Conservation (phyloP, 1,140 invertebrate genomes). For the Brachionus koreanus region DNA sequence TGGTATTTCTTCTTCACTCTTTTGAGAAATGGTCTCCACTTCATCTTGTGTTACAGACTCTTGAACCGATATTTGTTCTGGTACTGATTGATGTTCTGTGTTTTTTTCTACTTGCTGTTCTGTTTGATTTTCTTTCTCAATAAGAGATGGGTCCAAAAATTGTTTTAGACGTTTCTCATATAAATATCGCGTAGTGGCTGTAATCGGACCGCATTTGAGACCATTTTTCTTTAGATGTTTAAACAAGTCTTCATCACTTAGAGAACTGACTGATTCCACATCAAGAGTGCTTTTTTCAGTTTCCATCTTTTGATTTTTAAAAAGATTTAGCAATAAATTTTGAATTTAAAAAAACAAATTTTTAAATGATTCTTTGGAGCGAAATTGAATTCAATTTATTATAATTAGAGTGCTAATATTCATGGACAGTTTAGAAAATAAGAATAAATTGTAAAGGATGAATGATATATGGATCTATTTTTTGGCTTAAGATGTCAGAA, state of each 20-base stretch:
- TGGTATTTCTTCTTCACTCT: background rate
- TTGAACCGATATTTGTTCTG: background rate
- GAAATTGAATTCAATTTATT: background rate
- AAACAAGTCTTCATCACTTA: conserved; percentile 29
- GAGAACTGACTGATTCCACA: background rate
- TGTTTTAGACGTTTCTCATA: conserved; percentile 33
- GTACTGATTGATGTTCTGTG: background rate
- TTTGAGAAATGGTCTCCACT: background rate
- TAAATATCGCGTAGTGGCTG: background rate
- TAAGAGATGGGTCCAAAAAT: background rate
- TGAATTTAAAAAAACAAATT: background rate
- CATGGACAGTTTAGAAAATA: background rate
- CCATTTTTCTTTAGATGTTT: conserved; percentile 11
- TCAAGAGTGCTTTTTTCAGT: background rate
- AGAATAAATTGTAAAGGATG: background rate
- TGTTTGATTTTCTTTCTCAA: background rate
- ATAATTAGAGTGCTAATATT: background rate
- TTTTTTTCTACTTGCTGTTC: too few relatives aligned
- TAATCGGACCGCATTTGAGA: conserved; percentile 2
- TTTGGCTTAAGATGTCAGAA: background rate
- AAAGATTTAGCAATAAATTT: background rate
- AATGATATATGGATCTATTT: too few relatives aligned
- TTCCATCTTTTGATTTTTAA: conserved; percentile 6
- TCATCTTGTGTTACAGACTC: background rate
- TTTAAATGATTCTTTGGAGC: background rate